Conservation (phyloP, 2,113 vertebrate species). For the Pygoscelis adeliae region DNA sequence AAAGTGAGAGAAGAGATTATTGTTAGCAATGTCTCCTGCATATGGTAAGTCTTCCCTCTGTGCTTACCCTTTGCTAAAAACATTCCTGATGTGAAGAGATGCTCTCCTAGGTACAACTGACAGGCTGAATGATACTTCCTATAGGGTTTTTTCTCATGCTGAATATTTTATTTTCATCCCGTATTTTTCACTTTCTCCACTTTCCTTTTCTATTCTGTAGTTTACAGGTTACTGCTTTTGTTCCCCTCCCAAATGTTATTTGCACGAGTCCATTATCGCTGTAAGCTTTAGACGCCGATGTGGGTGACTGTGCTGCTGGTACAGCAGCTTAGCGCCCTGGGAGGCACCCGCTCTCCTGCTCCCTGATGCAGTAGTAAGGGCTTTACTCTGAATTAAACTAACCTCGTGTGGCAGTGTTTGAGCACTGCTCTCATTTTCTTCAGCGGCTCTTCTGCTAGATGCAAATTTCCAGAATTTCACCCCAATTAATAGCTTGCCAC, state of each 20-base stretch:
- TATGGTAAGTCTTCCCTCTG: accelerated
- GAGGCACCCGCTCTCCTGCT: accelerated
- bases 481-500: background rate
- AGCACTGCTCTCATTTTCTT: accelerated
- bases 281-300: background rate
- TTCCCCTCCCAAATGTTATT: background rate
- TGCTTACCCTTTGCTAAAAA: background rate
- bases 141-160: background rate
- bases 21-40: background rate
- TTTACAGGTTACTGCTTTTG: background rate
- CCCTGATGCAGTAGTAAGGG: background rate
- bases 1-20: background rate
- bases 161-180: background rate
- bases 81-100: background rate
- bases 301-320: background rate
- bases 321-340: background rate
- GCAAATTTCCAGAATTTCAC: background rate
- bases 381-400: background rate
- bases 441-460: background rate
- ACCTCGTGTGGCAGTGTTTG: background rate
- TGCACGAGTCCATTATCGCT: accelerated
- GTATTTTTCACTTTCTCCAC: background rate
- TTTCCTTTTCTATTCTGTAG: background rate
- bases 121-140: background rate
- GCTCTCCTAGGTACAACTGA: background rate